Evolutionary conservation across 2,888 invertebrate genomes (phyloP).

Genomic region (Protophormia terraenovae): DNA sequence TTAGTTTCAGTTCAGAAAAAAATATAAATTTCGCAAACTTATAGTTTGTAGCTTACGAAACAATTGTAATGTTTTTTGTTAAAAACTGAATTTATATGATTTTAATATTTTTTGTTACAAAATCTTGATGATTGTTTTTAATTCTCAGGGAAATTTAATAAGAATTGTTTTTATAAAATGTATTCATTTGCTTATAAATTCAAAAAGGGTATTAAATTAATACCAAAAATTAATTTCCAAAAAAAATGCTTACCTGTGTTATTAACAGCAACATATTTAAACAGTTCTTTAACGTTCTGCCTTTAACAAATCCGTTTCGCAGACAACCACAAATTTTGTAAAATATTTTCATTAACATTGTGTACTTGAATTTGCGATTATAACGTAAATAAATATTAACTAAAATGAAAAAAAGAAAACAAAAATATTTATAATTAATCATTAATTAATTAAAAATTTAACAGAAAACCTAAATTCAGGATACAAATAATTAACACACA

Average conservation of each 20-base stretch:
- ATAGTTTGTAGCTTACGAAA: too few species aligned
- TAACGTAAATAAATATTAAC: conserved; percentile 19
- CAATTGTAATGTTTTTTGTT: too few species aligned
- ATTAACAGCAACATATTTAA: conserved; percentile 27
- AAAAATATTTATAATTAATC: background rate
- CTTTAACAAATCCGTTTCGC: conserved; percentile 37
- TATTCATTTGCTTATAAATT: too few species aligned
- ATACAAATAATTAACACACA: conserved; percentile 61
- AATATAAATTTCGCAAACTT: too few species aligned
- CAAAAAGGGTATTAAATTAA: too few species aligned
- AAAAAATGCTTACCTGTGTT: conserved; percentile 50
- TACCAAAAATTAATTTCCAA: too few species aligned
- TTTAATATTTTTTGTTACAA: too few species aligned
- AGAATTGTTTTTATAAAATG: too few species aligned
- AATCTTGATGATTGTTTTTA: too few species aligned
- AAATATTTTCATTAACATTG: conserved; percentile 51
- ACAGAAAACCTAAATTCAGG: conserved; percentile 25
- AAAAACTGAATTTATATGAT: too few species aligned
- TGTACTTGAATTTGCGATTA: conserved; percentile 32
- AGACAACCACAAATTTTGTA: conserved; percentile 54
- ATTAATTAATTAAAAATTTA: background rate
- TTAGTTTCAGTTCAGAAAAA: too few species aligned
- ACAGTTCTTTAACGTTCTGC: conserved; percentile 10
- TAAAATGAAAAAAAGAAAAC: conserved; percentile 19
- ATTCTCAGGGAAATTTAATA: too few species aligned